Conservation (phyloP, 2,888 invertebrate genomes). For the Cyaniris semiargus region DNA sequence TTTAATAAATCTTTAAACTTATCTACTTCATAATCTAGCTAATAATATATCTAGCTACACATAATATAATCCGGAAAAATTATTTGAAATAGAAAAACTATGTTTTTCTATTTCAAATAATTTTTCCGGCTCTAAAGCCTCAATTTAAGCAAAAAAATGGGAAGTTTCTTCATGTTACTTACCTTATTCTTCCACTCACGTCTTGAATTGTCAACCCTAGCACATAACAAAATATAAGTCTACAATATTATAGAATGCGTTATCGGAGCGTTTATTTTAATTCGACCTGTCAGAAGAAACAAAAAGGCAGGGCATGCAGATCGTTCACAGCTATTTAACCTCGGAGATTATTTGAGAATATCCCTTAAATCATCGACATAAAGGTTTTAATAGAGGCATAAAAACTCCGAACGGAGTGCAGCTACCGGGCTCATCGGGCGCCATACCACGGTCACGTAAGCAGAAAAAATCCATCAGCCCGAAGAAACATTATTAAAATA, state of each 20-base stretch:
- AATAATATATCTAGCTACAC: too few species aligned
- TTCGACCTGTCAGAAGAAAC: constrained; percentile 78
- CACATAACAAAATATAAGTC: constrained; percentile 76
- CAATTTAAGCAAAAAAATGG: too few species aligned
- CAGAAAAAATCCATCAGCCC: constrained; percentile 48
- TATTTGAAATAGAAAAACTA: too few species aligned
- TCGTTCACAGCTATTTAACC: not conserved
- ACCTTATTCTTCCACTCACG: too few species aligned
- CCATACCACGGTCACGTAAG: constrained; percentile 50
- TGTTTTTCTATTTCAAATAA: too few species aligned
- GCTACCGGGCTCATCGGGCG: constrained; percentile 66
- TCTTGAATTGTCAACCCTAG: not conserved
- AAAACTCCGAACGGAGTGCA: constrained; percentile 28
- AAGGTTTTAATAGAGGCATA: not conserved
- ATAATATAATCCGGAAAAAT: too few species aligned
- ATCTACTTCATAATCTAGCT: too few species aligned
- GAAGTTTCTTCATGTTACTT: too few species aligned
- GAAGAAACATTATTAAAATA: constrained; percentile 34
- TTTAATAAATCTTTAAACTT: too few species aligned
- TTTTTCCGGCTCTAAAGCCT: too few species aligned
- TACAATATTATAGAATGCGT: constrained; percentile 74
- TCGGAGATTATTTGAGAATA: not conserved
- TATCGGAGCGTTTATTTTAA: constrained; percentile 80
- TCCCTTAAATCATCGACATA: not conserved
- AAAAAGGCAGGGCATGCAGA: constrained; percentile 62